Evolutionary conservation across 2,797 vertebrate species (phyloP).

Genomic region (Microchirus variegatus): DNA sequence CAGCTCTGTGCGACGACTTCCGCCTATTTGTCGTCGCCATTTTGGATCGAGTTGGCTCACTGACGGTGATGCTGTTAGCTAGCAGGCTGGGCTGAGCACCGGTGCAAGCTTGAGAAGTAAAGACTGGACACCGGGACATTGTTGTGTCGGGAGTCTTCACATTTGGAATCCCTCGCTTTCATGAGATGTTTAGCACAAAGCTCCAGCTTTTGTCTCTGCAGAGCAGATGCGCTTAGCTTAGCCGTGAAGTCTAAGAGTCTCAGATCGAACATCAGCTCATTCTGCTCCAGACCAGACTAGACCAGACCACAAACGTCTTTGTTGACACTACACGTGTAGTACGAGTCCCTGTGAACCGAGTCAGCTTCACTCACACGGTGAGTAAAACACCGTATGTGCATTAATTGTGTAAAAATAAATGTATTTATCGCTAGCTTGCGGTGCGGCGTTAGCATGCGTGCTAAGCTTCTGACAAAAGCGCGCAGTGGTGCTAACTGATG

Average conservation of each 20-base stretch:
- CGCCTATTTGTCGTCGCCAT: slow-evolving; percentile 91
- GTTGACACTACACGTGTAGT: slow-evolving; percentile 26
- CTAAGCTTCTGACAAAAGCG: slow-evolving; percentile 8
- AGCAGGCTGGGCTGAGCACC: slow-evolving; percentile 23
- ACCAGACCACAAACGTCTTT: neutral
- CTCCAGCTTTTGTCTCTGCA: neutral
- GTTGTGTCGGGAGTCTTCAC: neutral
- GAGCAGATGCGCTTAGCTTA: slow-evolving; percentile 46
- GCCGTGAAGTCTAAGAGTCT: slow-evolving; percentile 46
- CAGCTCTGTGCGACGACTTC: slow-evolving; percentile 82
- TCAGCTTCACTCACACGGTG: slow-evolving; percentile 29
- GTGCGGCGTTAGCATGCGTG: slow-evolving; percentile 23
- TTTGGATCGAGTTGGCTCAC: slow-evolving; percentile 82
- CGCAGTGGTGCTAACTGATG: slow-evolving; percentile 25
- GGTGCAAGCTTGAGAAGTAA: neutral
- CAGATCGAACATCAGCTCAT: slow-evolving; percentile 38
- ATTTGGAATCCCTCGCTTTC: neutral
- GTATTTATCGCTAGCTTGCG: neutral
- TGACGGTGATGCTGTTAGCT: slow-evolving; percentile 34
- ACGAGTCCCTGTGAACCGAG: neutral
- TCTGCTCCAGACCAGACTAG: slow-evolving; percentile 9
- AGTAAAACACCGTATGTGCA: slow-evolving; percentile 7
- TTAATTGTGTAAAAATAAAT: neutral
- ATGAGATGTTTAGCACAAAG: slow-evolving; percentile 1
- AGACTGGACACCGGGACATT: neutral